These are phyloP conservation scores for Haemorhous mexicanus DNA, from an alignment of 2,113 vertebrate species.

Conservation along the genomic window DNA sequence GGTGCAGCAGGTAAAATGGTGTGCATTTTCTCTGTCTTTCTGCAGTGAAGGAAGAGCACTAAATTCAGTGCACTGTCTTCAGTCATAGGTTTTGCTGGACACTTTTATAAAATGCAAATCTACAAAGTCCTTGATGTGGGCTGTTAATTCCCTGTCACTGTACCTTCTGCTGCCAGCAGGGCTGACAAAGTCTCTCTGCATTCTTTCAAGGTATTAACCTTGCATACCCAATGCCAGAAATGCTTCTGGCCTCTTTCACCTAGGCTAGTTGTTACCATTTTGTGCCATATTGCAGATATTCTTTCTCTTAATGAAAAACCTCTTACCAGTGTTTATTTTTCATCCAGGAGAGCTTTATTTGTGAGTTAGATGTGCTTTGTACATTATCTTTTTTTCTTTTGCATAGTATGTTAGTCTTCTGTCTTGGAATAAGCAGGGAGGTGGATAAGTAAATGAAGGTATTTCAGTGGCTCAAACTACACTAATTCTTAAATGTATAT, in stretches of 20 bases:
- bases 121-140: neutral
- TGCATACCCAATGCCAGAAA: neutral
- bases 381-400: neutral
- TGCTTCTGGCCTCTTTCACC: neutral
- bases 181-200: neutral
- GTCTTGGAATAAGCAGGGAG: neutral
- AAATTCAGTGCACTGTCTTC: neutral
- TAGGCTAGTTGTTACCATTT: neutral
- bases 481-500: neutral
- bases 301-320: neutral
- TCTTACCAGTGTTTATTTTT: neutral
- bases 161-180: neutral
- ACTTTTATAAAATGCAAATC: neutral
- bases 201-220: neutral
- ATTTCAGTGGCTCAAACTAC: neutral
- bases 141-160: neutral
- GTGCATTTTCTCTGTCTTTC: neutral
- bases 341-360: neutral
- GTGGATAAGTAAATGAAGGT: neutral
- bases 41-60: accelerated
- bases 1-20: neutral
- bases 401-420: neutral
- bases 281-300: neutral
- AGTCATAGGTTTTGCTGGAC: neutral
- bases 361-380: neutral